Conservation (phyloP, 2,797 vertebrate species). For the Pantherophis alleghaniensis region DNA sequence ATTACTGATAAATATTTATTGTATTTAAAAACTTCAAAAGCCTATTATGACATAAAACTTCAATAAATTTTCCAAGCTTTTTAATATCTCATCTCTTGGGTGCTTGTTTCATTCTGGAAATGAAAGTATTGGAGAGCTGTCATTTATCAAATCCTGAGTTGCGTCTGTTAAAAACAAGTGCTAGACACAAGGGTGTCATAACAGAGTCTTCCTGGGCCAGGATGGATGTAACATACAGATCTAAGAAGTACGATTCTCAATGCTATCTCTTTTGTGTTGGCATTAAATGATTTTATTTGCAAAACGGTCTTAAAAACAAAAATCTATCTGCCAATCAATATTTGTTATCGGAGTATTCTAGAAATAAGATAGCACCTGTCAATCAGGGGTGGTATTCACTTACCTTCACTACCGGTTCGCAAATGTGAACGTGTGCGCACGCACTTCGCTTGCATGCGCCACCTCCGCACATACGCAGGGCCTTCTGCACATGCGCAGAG, state of each 20-base stretch:
- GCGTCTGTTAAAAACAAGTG: neutral
- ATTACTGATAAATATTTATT: slow-evolving; percentile 72
- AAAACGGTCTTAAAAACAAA: neutral
- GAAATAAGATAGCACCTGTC: neutral
- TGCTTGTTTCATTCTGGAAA: neutral
- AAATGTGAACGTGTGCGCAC: no score
- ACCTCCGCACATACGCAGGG: no score
- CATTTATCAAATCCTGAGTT: neutral
- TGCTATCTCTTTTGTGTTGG: neutral
- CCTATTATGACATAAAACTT: slow-evolving; percentile 32
- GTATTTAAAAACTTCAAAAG: slow-evolving; percentile 57
- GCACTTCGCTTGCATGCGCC: no score
- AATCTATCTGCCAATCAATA: neutral
- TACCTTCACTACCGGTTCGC: no score
- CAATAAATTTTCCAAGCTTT: slow-evolving; percentile 66
- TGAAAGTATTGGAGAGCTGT: no score
- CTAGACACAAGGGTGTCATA: neutral
- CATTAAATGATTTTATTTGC: neutral
- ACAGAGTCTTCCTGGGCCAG: neutral
- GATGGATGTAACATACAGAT: neutral
- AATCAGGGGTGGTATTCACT: neutral
- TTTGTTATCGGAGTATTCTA: neutral
- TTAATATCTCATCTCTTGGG: slow-evolving; percentile 29
- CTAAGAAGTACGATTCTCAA: neutral
- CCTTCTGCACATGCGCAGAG: no score